Conservation (phyloP, 2,113 vertebrate species). For the Isurus oxyrinchus region DNA sequence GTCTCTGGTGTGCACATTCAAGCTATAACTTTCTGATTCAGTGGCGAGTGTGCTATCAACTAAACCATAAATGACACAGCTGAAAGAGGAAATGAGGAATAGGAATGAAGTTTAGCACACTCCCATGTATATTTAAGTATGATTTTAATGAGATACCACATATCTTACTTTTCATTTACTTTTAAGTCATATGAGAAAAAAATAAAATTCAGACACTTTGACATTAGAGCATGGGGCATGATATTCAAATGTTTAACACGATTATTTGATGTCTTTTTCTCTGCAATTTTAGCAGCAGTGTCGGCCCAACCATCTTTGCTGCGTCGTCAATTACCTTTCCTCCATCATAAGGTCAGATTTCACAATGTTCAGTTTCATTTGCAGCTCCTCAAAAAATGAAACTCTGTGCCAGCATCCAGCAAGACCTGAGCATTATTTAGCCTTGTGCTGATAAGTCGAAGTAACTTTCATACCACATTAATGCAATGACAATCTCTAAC, state of each 20-base stretch:
- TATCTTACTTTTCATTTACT: not conserved
- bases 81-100: not conserved
- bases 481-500: no score
- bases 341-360: no score
- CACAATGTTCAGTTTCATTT: no score
- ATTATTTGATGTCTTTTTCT: not conserved
- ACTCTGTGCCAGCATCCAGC: no score
- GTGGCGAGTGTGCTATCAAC: not conserved
- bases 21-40: not conserved
- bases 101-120: not conserved
- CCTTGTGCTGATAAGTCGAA: no score
- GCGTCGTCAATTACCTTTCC: no score
- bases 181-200: not conserved
- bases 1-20: not conserved
- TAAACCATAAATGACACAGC: not conserved
- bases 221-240: not conserved
- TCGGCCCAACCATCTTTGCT: no score
- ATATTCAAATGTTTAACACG: not conserved
- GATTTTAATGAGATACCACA: not conserved
- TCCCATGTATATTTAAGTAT: not conserved
- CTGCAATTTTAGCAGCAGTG: not conserved
- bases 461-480: no score
- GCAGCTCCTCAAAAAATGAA: no score
- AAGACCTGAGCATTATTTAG: no score
- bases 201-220: not conserved